Percentiles rank a stretch among this genome's conserved stretches.
Conservation (phyloP, 2,113 vertebrate species). For the Aix galericulata region DNA sequence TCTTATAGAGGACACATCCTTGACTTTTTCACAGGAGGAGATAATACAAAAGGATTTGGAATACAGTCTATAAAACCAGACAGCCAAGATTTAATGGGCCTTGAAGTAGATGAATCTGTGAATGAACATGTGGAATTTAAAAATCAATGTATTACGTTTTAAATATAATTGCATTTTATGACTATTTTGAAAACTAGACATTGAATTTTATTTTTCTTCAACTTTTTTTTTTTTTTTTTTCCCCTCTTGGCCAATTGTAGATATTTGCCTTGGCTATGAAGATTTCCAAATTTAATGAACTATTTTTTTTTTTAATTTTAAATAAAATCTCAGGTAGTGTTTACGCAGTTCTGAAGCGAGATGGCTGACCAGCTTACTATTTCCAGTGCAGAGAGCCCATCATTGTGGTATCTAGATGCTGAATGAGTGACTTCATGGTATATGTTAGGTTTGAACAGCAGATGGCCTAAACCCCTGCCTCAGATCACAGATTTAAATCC, state of each 20-base stretch:
- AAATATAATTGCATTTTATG: neutral
- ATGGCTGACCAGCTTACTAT: neutral
- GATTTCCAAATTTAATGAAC: neutral
- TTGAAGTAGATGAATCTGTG: neutral
- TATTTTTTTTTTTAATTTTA: neutral
- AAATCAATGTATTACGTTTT: neutral
- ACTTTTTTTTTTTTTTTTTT: neutral
- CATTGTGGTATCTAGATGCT: neutral
- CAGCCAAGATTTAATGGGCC: neutral
- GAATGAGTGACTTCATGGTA: neutral
- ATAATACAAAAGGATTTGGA: neutral
- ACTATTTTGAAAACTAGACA: neutral
- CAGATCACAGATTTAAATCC: neutral
- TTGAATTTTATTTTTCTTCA: neutral
- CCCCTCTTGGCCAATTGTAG: neutral
- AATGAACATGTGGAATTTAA: neutral
- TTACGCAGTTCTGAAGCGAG: neutral
- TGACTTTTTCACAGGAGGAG: slow-evolving; percentile 7
- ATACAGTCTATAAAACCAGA: neutral
- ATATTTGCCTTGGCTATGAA: neutral
- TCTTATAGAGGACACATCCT: neutral
- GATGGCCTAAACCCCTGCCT: neutral
- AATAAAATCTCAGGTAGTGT: neutral
- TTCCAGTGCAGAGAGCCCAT: neutral
- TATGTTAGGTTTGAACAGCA: neutral